Percentiles rank a stretch among this genome's conserved stretches.
Evolutionary conservation across 2,113 vertebrate genomes (phyloP).

Genomic region (Desmodus rotundus): DNA sequence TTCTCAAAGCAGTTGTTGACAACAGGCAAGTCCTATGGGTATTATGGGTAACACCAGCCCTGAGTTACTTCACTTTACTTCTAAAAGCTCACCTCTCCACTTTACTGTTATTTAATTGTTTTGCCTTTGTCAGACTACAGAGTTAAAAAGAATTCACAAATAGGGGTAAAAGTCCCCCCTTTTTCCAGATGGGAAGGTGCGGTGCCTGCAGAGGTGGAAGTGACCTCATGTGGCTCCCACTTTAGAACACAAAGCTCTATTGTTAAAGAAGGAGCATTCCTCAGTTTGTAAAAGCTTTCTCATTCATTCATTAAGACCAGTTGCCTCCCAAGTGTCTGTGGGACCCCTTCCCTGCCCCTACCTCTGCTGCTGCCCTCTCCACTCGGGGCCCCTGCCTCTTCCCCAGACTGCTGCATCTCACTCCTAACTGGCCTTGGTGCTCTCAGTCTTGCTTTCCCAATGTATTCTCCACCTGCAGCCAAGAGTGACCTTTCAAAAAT

Average conservation of each 20-base stretch:
- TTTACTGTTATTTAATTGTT: background rate
- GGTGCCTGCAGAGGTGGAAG: background rate
- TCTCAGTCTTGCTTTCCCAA: background rate
- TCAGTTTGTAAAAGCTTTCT: background rate
- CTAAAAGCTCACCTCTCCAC: background rate
- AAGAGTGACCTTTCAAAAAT: background rate
- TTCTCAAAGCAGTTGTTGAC: background rate
- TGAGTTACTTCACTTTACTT: background rate
- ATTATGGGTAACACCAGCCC: background rate
- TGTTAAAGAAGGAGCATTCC: background rate
- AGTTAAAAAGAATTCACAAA: background rate
- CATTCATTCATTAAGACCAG: too few species aligned
- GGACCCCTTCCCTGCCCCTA: too few species aligned
- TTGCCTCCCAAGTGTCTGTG: rapidly evolving
- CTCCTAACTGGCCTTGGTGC: too few species aligned
- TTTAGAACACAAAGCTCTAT: background rate
- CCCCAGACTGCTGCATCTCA: background rate
- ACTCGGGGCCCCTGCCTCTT: rapidly evolving
- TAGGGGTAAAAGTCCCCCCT: background rate
- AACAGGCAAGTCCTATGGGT: background rate
- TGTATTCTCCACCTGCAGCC: background rate
- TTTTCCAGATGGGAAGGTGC: background rate
- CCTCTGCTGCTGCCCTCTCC: too few species aligned
- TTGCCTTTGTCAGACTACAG: background rate
- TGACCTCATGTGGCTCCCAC: background rate